Base-by-base conservation (phyloP, 2,797 vertebrate genomes). In the Meda fulgida region DNA sequence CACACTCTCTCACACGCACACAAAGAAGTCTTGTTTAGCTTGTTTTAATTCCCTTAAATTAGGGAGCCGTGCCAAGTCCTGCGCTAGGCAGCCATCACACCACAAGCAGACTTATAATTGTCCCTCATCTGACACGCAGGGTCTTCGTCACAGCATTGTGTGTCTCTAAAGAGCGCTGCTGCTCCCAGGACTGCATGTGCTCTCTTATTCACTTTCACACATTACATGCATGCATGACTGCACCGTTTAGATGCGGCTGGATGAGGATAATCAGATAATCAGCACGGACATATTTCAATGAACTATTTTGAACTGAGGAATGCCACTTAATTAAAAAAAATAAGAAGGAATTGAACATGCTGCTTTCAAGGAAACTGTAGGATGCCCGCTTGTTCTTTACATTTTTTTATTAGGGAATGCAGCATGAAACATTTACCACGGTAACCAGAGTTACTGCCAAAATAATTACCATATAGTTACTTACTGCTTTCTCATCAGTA, bases 41-140 rank as follows among this genome's bases (percentile, higher is more conserved):
- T 89, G 91, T 94, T 94, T 90, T 92, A 93, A 93, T 89, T 92
- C 90, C 86, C 89, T 91, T 90, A 93, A 93, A 94, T 89, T 77
- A 81, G 77, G 90, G 89, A 89, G 80, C 78, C 26, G 72, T 89
- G 93, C 93, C 93, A 95, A 92, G 55, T 29, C 18, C 46, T 66
- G 87, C 79, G 78, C 86, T 85, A 83, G 87, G 87, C 90, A 83
- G 83, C 89, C 87, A 90, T 89, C 86, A 43, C 86, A 66, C 89
- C 76, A 85, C 80, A 91, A 91, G 91, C 60, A 88, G 88, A 86
- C 91, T 89, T 85, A 88, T 94, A 93, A 94, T 93, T 93, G 90
- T 90, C 82, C 88, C 92, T 91, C 90, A 69, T 88, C 86, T 79
- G 87, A 84, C 86, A 87, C 65, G 70, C 77, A 51, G 60, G 84